phyloP scores from a whole-genome alignment of 2,888 invertebrate species.

The Machimus atricapillus region DNA sequence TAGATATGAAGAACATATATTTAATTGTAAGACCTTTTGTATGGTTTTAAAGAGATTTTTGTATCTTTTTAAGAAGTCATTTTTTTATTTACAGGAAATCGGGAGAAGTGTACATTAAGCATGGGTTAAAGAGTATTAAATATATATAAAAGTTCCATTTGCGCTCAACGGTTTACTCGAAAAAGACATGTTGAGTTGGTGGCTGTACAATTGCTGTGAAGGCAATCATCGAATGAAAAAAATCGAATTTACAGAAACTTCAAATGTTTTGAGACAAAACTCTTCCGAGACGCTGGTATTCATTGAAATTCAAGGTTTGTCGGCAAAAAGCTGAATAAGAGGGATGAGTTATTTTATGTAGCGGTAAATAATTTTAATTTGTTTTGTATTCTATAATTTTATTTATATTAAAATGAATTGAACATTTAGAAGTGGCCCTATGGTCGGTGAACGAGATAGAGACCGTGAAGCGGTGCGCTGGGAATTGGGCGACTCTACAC shows the following conservation, averaged over 20 bases:
- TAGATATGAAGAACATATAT: no score
- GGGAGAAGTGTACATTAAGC: neutral
- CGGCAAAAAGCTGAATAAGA: slow-evolving; percentile 56
- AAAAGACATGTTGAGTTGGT: slow-evolving; percentile 52
- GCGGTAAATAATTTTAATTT: slow-evolving; percentile 56
- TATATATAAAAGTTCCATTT: neutral
- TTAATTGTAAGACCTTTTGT: neutral
- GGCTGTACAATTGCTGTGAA: slow-evolving; percentile 51
- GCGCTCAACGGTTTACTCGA: slow-evolving; percentile 30
- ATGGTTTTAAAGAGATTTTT: neutral
- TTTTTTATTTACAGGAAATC: neutral
- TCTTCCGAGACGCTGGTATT: slow-evolving; percentile 41
- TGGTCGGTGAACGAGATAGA: slow-evolving; percentile 65
- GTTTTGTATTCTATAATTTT: neutral
- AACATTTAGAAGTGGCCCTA: slow-evolving; percentile 58
- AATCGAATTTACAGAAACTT: slow-evolving; percentile 48
- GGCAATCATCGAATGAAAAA: slow-evolving; percentile 52
- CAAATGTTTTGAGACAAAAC: neutral
- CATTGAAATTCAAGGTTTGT: slow-evolving; percentile 48
- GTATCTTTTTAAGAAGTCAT: neutral
- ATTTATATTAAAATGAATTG: neutral
- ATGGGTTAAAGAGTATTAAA: slow-evolving; percentile 41
- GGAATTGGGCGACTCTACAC: slow-evolving; percentile 65
- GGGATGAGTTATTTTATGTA: slow-evolving; percentile 63
- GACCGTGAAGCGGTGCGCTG: slow-evolving; percentile 65